Conservation (phyloP, 1,140 invertebrate species). For the Tyrophagus putrescentiae region DNA sequence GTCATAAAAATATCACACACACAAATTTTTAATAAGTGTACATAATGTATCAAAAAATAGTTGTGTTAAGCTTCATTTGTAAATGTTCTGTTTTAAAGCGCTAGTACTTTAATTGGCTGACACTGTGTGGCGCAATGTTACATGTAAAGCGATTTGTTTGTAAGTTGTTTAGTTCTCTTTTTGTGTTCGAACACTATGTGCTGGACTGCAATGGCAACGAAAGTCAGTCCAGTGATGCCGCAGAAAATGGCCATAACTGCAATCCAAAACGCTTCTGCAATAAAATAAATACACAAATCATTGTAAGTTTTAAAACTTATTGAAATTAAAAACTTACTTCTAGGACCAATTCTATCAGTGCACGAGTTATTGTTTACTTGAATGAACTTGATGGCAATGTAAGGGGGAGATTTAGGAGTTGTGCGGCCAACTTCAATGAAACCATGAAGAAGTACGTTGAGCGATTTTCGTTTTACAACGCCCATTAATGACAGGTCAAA, state of each 20-base stretch:
- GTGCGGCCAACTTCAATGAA: not conserved
- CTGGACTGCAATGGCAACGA: not conserved
- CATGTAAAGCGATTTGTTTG: not conserved
- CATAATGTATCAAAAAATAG: no score
- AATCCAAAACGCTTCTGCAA: not conserved
- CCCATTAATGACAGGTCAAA: not conserved
- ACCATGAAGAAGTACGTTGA: not conserved
- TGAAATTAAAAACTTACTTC: slow-evolving; percentile 11
- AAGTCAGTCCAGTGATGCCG: not conserved
- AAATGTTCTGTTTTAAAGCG: no score
- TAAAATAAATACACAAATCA: not conserved
- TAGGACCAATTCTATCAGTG: not conserved
- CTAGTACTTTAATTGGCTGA: no score
- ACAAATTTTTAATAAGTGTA: no score
- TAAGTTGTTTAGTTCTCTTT: not conserved
- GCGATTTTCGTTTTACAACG: not conserved
- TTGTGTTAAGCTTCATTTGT: no score
- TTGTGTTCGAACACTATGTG: not conserved
- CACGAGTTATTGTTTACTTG: not conserved
- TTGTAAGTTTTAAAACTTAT: not conserved
- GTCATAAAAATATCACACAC: no score
- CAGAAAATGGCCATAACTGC: not conserved
- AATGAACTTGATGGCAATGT: not conserved
- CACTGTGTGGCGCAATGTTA: no score
- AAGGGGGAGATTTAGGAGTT: not conserved